These are phyloP conservation scores for Toxotes chatareus DNA, from an alignment of 2,113 vertebrate species.

Conservation along the genomic window DNA sequence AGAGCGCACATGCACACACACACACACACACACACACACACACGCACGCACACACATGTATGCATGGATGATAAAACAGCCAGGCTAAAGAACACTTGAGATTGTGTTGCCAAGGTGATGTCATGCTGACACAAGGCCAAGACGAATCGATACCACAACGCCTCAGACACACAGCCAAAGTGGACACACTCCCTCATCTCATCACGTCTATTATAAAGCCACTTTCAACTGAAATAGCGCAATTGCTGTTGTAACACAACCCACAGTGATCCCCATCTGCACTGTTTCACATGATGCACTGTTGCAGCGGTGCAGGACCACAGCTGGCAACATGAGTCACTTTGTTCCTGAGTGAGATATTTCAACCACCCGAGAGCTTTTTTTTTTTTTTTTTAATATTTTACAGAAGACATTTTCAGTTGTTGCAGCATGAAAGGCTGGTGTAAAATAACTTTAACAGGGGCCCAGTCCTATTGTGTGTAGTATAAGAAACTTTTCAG, in stretches of 20 bases:
- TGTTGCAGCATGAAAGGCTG: neutral
- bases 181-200: neutral
- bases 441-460: no score
- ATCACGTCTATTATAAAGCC: slow-evolving; percentile 16
- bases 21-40: slow-evolving; percentile 8
- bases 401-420: neutral
- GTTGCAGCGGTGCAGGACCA: neutral
- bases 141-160: slow-evolving; percentile 45
- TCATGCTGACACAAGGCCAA: slow-evolving; percentile 39
- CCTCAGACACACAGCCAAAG: slow-evolving; percentile 18
- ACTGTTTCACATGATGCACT: neutral
- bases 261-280: neutral
- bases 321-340: neutral
- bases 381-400: no score
- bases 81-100: slow-evolving; percentile 31
- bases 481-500: no score
- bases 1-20: slow-evolving; percentile 1
- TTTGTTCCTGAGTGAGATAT: neutral
- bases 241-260: neutral
- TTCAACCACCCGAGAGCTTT: no score
- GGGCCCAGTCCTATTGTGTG: no score
- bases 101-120: slow-evolving; percentile 41
- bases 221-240: neutral
- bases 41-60: neutral
- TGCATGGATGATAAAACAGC: slow-evolving; percentile 13